Conservation (phyloP, 2,113 vertebrate species). For the Hippoglossus stenolepis region DNA sequence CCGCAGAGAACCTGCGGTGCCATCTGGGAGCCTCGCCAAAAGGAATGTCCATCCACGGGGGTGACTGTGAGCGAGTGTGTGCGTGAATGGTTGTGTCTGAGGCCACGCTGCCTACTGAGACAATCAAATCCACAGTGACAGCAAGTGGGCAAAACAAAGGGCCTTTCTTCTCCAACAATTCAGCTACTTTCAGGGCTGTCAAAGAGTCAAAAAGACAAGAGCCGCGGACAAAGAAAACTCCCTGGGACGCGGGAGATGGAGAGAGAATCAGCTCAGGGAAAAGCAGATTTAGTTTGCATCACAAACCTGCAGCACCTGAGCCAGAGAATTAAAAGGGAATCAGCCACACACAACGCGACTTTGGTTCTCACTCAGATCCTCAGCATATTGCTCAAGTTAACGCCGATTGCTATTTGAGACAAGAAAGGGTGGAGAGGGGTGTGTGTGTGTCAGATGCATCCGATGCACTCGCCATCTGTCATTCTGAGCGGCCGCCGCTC, state of each 20-base stretch:
- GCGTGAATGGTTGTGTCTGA: constrained; percentile 55
- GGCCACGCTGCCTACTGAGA: constrained; percentile 64
- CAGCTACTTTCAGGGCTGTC: constrained; percentile 64
- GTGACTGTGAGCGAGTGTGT: constrained; percentile 40
- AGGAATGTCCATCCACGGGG: constrained; percentile 73
- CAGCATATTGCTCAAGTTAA: constrained; percentile 34
- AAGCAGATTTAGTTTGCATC: constrained; percentile 54
- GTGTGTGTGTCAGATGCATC: constrained; percentile 28
- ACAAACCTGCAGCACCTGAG: constrained; percentile 45
- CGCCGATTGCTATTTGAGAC: constrained; percentile 40
- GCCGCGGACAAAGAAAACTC: constrained; percentile 55
- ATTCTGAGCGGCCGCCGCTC: constrained; percentile 12
- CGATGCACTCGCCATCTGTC: constrained; percentile 63
- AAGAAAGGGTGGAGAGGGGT: neutral
- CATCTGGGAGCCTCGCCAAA: constrained; percentile 73
- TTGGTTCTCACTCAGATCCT: constrained; percentile 25
- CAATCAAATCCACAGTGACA: constrained; percentile 78
- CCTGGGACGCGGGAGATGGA: constrained; percentile 23
- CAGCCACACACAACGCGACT: constrained; percentile 36
- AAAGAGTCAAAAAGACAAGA: constrained; percentile 69
- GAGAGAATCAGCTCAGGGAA: constrained; percentile 43
- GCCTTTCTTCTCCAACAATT: constrained; percentile 69
- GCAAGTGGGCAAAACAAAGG: constrained; percentile 75
- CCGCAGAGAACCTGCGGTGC: constrained; percentile 59
- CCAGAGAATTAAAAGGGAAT: constrained; percentile 31